Percentiles rank a stretch among this genome's conserved stretches.
Conservation (phyloP, 2,888 invertebrate genomes). For the Synergus umbraculus region DNA sequence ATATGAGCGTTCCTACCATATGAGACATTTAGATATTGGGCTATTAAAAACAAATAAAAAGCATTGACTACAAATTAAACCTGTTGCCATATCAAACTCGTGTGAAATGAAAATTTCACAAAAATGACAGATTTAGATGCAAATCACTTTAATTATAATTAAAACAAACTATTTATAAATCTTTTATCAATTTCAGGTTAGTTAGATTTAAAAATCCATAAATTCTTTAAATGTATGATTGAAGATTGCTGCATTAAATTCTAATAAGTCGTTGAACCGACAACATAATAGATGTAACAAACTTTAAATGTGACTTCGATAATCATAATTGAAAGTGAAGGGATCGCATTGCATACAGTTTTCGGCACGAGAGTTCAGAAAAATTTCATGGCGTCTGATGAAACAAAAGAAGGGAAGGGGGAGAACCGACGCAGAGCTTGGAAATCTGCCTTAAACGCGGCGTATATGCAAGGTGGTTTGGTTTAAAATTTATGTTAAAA, state of each 20-base stretch:
- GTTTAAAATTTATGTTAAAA: not conserved
- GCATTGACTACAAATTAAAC: not conserved
- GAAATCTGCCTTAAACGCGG: conserved; percentile 24
- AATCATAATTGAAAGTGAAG: not conserved
- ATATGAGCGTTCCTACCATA: not conserved
- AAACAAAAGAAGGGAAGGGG: conserved; percentile 4
- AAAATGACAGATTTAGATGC: too few relatives aligned
- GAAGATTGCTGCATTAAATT: not conserved
- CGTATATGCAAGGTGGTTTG: conserved; percentile 3
- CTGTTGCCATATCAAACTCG: too few relatives aligned
- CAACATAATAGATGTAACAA: too few relatives aligned
- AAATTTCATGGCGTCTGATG: not conserved
- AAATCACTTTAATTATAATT: too few relatives aligned
- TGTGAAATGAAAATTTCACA: too few relatives aligned
- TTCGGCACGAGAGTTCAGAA: not conserved
- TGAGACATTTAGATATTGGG: not conserved
- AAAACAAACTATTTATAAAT: too few relatives aligned
- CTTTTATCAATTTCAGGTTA: too few relatives aligned
- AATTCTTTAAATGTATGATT: not conserved
- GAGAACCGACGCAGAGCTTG: not conserved
- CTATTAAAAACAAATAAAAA: not conserved
- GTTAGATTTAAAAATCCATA: too few relatives aligned
- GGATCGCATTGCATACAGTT: not conserved
- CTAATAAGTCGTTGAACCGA: not conserved
- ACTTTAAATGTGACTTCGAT: not conserved